phyloP scores from a whole-genome alignment of 2,888 invertebrate genomes.

The Stenurella melanura region DNA sequence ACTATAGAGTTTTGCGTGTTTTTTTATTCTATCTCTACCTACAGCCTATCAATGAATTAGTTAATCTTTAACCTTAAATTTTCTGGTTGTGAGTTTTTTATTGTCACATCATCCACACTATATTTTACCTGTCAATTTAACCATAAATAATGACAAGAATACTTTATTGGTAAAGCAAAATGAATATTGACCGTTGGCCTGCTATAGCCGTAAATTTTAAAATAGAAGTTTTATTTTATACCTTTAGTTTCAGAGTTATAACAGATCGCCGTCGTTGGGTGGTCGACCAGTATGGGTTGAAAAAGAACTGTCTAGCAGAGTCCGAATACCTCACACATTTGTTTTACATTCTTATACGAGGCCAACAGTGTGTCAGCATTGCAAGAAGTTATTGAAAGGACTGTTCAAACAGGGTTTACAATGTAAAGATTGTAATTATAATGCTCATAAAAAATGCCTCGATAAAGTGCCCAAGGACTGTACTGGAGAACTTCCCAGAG shows the following conservation, averaged over 20 bases:
- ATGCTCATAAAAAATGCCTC: conserved; percentile 95
- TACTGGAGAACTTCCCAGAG: conserved; percentile 83
- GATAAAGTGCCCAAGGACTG: conserved; percentile 94
- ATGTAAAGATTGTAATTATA: conserved; percentile 97
- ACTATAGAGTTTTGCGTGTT: too few relatives aligned
- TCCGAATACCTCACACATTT: conserved; percentile 96
- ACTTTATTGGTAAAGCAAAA: too few relatives aligned
- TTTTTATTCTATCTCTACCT: too few relatives aligned
- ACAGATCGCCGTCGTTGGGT: conserved; percentile 82
- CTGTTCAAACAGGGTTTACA: conserved; percentile 97
- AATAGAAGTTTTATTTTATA: not conserved
- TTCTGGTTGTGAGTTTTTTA: too few relatives aligned
- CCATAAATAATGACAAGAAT: too few relatives aligned
- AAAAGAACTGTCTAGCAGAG: conserved; percentile 78
- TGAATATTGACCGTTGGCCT: too few relatives aligned
- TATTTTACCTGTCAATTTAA: too few relatives aligned
- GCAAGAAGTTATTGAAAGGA: conserved; percentile 96
- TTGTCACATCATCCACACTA: too few relatives aligned
- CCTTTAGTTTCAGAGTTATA: conserved; percentile 72
- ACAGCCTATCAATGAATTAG: too few relatives aligned
- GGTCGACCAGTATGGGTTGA: conserved; percentile 84
- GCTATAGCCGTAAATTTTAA: not conserved
- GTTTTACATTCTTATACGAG: conserved; percentile 97
- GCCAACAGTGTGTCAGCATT: conserved; percentile 96
- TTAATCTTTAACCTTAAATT: too few relatives aligned